Evolutionary conservation across 1,140 invertebrate genomes (phyloP), one percentile per base, ranked within the genome.

Genomic region (Prorops nasuta): DNA sequence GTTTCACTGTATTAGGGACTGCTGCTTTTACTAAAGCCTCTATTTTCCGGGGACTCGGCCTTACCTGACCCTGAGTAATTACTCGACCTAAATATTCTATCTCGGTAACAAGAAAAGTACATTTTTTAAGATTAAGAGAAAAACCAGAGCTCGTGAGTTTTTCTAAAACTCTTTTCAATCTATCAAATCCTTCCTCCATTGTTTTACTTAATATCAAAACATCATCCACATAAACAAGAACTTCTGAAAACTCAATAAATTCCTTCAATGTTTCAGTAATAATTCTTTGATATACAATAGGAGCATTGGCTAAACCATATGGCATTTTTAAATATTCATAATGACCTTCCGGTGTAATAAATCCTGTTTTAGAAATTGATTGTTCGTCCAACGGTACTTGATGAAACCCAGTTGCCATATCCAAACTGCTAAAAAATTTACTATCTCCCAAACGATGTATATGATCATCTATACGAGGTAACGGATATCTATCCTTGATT

Each of bases 381-480:
- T 41, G 3, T n/a, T 21, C 12, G 1, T 19, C 18, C 39, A 49
- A 31, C 16, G n/a, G 7, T 1, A 49, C 35, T 35, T 35, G 37
- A 2, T 41, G 31, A 14, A 41, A 41, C 1, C 40, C 63, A 1
- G 43, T 43, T 0, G 31, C 35, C 49, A 51, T 28, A 28, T 28
- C 24, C 4, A 44, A 16, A 2, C 16, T 43, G 1, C 36, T 39
- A 40, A 54, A 71, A 37, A 53, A 64, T 8, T 46, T 49, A 0
- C 41, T 35, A 15, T 61, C 60, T 0, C 51, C 55, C 14, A 81
- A 38, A 8, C 50, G 50, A 44, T 74, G 61, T 9, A 65, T 8
- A 15, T 63, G 66, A 7, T 78, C 71, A 7, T 71, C 63, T 3
- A 81, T 79, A 37, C 78, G 69, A 0, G 82, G 81, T 6, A 85